Conservation (phyloP, 1,140 invertebrate species). For the Brachionus asplanchnoidis region DNA sequence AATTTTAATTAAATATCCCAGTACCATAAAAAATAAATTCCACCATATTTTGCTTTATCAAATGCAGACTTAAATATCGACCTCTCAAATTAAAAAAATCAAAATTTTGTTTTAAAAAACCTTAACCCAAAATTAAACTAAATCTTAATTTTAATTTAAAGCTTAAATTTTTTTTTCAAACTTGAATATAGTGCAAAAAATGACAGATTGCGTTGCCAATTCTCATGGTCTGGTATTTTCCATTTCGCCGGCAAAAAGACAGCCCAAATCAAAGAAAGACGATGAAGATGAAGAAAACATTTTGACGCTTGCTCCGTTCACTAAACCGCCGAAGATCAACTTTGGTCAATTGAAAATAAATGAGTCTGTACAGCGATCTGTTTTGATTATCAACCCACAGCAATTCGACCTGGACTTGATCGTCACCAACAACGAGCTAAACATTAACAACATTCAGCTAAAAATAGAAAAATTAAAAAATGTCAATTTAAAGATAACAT, state of each 20-base stretch:
- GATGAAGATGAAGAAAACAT: constrained; percentile 35
- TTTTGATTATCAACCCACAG: constrained; percentile 13
- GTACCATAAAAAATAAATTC: background rate
- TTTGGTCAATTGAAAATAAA: constrained; percentile 27
- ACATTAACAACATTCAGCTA: constrained; percentile 26
- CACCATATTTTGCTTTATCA: background rate
- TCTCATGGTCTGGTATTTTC: constrained; percentile 7
- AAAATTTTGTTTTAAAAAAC: background rate
- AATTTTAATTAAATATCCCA: background rate
- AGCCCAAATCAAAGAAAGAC: background rate
- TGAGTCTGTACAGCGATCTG: background rate
- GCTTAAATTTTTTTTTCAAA: background rate
- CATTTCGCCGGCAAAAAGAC: background rate
- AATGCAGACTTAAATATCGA: background rate
- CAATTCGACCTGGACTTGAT: constrained; percentile 19
- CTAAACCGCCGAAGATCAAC: constrained; percentile 36
- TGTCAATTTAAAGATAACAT: constrained; percentile 23
- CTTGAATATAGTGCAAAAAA: background rate
- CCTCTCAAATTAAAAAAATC: background rate
- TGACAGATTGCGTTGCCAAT: constrained; percentile 19
- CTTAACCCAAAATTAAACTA: background rate
- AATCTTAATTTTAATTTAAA: background rate
- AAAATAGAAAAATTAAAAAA: background rate
- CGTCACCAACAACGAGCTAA: constrained; percentile 1
- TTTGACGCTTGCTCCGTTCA: constrained; percentile 22